Conservation (phyloP, 1,140 invertebrate species). For the Eufriesea mexicana region DNA sequence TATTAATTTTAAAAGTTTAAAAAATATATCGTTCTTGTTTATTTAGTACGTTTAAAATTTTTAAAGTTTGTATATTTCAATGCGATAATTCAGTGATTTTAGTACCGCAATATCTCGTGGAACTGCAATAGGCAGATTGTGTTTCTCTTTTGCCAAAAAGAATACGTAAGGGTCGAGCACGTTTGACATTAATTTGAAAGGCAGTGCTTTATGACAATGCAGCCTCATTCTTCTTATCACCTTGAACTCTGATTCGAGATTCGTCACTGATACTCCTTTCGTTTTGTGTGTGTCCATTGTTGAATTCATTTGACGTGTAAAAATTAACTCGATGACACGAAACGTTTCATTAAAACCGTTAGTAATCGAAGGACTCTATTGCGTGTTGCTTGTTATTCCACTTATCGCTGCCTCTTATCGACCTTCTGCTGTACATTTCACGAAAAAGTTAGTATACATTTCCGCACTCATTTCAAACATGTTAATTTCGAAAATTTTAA, state of each 20-base stretch:
- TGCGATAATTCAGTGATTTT: background rate
- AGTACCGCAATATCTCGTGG: background rate
- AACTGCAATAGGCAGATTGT: background rate
- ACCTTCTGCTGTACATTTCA: background rate
- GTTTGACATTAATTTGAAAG: constrained; percentile 46
- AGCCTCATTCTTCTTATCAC: background rate
- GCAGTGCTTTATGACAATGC: background rate
- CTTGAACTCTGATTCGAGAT: constrained; percentile 26
- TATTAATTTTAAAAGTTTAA: no score
- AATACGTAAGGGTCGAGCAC: background rate
- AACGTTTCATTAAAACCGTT: background rate
- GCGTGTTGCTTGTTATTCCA: background rate
- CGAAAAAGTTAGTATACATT: background rate
- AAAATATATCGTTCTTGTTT: background rate
- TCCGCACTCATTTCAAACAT: background rate
- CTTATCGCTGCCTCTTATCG: constrained; percentile 4
- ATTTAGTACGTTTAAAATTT: background rate
- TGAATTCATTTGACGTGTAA: background rate
- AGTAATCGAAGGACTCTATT: background rate
- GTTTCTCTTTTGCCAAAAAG: background rate
- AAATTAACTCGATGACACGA: constrained; percentile 1
- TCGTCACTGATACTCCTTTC: background rate
- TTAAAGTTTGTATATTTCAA: background rate
- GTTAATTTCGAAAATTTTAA: no score
- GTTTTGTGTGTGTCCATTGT: background rate